phyloP scores from a whole-genome alignment of 2,888 invertebrate species.

The Phymatocera aterrima region DNA sequence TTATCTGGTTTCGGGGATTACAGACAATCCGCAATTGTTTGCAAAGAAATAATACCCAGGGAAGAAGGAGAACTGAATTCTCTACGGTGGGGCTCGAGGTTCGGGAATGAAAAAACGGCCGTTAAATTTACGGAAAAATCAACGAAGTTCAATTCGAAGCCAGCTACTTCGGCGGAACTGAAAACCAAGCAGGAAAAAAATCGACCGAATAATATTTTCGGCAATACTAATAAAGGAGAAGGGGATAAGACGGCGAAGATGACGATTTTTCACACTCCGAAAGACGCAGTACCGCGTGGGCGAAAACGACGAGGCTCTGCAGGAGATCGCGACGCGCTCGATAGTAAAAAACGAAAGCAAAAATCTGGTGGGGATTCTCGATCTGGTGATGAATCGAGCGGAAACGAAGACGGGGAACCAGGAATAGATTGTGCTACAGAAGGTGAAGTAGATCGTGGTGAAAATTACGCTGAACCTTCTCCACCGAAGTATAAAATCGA shows the following conservation, averaged over 20 bases:
- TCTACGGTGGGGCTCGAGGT: slow-evolving; percentile 37
- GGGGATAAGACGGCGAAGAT: background rate
- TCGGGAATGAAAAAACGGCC: background rate
- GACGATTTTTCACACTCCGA: slow-evolving; percentile 14
- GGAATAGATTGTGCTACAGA: slow-evolving; percentile 40
- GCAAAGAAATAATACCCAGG: slow-evolving; percentile 51
- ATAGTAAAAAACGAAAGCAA: slow-evolving; percentile 62
- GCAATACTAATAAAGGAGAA: slow-evolving; percentile 51
- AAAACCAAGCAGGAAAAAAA: slow-evolving; percentile 35
- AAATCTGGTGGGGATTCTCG: background rate
- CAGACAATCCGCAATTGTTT: slow-evolving; percentile 66
- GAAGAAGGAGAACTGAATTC: slow-evolving; percentile 12
- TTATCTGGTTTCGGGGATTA: slow-evolving; percentile 62
- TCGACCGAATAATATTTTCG: slow-evolving; percentile 63
- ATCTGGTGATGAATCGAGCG: slow-evolving; percentile 60
- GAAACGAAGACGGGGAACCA: slow-evolving; percentile 54
- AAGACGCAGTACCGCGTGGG: slow-evolving; percentile 55
- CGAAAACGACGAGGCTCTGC: slow-evolving; percentile 63
- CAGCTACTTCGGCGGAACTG: background rate
- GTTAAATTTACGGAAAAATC: slow-evolving; percentile 7
- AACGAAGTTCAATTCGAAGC: background rate
- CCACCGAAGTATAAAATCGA: slow-evolving; percentile 60
- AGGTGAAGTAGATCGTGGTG: slow-evolving; percentile 39
- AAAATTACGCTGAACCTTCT: slow-evolving; percentile 56
- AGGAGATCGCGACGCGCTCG: slow-evolving; percentile 52